A percentile compares a stretch with the other conserved stretches of the same genome.
Evolutionary conservation across 2,113 vertebrate genomes (phyloP).

Genomic region (Cercopithecus mona): DNA sequence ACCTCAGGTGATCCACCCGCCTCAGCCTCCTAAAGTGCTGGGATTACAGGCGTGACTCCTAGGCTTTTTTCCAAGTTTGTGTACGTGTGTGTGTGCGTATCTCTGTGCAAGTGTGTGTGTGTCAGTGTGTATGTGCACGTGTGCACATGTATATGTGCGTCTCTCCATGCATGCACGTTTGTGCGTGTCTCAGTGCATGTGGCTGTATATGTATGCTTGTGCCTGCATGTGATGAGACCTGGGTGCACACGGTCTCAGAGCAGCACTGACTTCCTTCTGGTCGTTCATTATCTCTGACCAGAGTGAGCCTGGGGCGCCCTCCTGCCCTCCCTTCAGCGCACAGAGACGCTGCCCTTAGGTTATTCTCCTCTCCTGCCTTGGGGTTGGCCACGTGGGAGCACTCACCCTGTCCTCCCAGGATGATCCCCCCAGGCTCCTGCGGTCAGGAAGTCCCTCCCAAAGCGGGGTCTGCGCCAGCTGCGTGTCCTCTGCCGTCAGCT

Average conservation of each 20-base stretch:
- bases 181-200: no score
- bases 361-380: neutral
- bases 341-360: neutral
- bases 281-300: rapidly evolving
- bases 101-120: no score
- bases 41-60: neutral
- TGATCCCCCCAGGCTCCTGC: no score
- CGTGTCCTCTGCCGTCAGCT: neutral
- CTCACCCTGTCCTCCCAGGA: neutral
- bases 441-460: rapidly evolving
- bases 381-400: rapidly evolving
- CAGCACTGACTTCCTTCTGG: neutral
- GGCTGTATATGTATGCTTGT: neutral
- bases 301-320: neutral
- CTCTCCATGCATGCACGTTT: no score
- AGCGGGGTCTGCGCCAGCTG: neutral
- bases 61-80: neutral
- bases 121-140: no score
- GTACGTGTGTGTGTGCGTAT: rapidly evolving
- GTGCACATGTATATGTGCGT: no score
- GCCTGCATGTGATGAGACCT: neutral
- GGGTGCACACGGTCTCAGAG: rapidly evolving
- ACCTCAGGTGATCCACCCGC: no score
- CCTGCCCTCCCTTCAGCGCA: rapidly evolving
- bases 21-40: no score